A percentile compares a stretch with the other conserved stretches of the same genome.
Evolutionary conservation across 92 coral and sea anemone genomes (phyloP).

Genomic region (Palythoa grandis): DNA sequence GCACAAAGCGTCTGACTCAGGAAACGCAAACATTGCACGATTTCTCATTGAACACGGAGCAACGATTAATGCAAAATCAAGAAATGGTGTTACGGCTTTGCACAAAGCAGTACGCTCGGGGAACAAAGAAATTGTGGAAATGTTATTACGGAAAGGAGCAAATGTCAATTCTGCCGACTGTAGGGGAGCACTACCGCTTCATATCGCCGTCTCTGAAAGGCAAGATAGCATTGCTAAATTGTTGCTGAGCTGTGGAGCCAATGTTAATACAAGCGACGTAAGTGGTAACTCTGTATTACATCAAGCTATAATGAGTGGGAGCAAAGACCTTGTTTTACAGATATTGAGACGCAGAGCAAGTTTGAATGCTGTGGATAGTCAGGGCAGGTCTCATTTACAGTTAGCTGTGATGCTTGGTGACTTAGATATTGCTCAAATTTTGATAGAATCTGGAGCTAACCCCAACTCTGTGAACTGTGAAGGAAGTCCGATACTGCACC

Average conservation of each 20-base stretch:
- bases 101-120: conserved; percentile 32
- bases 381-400: conserved; percentile 14
- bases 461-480: not conserved
- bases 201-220: conserved; percentile 12
- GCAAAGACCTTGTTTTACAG: conserved; percentile 7
- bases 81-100: conserved; percentile 13
- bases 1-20: conserved; percentile 26
- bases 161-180: not conserved
- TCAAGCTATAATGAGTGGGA: conserved; percentile 7
- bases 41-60: conserved; percentile 25
- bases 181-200: not conserved
- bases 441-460: conserved; percentile 13
- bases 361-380: not conserved
- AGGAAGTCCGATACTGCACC: conserved; percentile 25
- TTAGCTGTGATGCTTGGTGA: conserved; percentile 20
- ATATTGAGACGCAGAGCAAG: not conserved
- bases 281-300: conserved; percentile 3
- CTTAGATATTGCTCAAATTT: conserved; percentile 8
- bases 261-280: conserved; percentile 1
- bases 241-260: conserved; percentile 1
- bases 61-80: conserved; percentile 9
- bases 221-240: not conserved
- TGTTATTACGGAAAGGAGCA: conserved; percentile 18
- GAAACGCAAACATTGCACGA: not conserved
- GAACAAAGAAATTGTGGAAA: not conserved